Evolutionary conservation across 2,113 vertebrate species (phyloP).

Genomic region (Atrichornis clamosus): DNA sequence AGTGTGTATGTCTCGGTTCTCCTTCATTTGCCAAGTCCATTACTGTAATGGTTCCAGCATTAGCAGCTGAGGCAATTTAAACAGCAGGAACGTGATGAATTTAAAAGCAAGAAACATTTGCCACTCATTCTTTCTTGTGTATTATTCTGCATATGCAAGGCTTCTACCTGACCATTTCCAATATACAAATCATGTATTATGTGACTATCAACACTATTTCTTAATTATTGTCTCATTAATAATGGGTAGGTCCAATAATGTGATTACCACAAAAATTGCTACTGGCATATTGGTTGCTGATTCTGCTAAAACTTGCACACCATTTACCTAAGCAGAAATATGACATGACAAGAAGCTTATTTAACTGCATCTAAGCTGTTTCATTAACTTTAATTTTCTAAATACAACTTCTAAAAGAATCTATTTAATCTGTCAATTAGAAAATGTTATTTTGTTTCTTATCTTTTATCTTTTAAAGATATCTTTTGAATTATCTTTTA

Average conservation of each 20-base stretch:
- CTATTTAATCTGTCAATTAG: not conserved
- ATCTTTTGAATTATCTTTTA: not conserved
- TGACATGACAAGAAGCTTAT: constrained; percentile 81
- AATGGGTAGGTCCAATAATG: constrained; percentile 76
- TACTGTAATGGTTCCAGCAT: constrained; percentile 94
- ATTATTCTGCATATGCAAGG: constrained; percentile 74
- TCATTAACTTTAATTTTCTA: constrained; percentile 76
- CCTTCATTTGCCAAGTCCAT: constrained; percentile 97
- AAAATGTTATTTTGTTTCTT: not conserved
- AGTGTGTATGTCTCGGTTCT: constrained; percentile 89
- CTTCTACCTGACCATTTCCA: constrained; percentile 72
- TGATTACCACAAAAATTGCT: constrained; percentile 77
- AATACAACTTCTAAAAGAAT: constrained; percentile 16
- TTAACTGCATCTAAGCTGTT: constrained; percentile 77
- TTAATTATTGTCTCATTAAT: constrained; percentile 91
- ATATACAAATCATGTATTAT: constrained; percentile 77
- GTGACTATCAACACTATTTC: constrained; percentile 80
- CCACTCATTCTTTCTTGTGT: constrained; percentile 69
- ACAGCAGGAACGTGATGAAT: constrained; percentile 86
- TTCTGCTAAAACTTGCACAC: constrained; percentile 78
- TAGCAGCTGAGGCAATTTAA: constrained; percentile 92
- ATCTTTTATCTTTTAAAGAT: not conserved
- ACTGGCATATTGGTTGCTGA: constrained; percentile 81
- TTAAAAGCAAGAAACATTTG: constrained; percentile 73
- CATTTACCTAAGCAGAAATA: constrained; percentile 80